Base-by-base conservation (phyloP, 2,888 invertebrate genomes). In the Drosophila mayaguana region DNA sequence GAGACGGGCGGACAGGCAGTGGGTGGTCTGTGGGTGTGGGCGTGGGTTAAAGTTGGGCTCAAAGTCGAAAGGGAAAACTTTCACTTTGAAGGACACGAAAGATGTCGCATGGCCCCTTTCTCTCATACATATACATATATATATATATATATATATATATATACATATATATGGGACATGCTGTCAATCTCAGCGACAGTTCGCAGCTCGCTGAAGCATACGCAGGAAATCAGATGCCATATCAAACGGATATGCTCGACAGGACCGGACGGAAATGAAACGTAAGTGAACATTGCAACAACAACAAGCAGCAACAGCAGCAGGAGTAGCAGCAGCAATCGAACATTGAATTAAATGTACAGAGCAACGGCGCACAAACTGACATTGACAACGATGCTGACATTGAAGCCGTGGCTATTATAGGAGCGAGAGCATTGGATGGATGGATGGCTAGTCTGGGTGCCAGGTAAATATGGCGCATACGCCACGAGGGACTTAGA, bases 151-250 rank as follows among this genome's bases (percentile, higher is more conserved):
- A 36, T 12, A 28, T 20, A 8, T 3, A 16, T 0, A 45, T 4
- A 12, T 12, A 45, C 2, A 12, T 12, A 54, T 18, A 12, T 36
- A 12, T 22, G 16, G 59, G 71, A 73, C 60, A 66, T 53, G 42
- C 70, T 80, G 83, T 83, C 83, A 83, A 74, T 86, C 87, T 63
- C 68, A 61, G 78, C 56, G 78, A 54, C 62, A 55, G 57, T 60
- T 66, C 48, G 70, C 57, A 59, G 79, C 20, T 78, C 78, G 78
- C 20, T 80, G 78, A 73, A 75, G 82, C 85, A 78, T 51, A 75
- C 66, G 80, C 63, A 87, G 83, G 84, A 84, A 87, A 84, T 84
- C 83, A 75, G 84, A 78, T 80, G 87, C 87, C 81, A 83, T 84
- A 87, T 84, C 81, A 67, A 63, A 63, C 81, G 83, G 84, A 83